Conservation (phyloP, 2,113 vertebrate genomes). For the Cebus imitator region DNA sequence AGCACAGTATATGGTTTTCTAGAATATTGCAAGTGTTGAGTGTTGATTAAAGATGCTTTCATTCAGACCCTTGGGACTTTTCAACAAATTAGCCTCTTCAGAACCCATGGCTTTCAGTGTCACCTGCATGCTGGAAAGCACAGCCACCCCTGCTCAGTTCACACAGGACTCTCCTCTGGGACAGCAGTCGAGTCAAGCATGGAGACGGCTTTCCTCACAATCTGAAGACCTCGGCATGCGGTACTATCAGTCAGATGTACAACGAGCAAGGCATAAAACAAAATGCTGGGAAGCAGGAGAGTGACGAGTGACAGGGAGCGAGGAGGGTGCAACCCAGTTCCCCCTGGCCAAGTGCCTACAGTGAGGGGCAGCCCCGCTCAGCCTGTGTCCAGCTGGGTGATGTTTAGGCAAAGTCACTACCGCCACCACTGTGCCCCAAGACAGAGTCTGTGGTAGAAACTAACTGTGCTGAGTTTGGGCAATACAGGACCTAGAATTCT, state of each 20-base stretch:
- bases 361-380: not conserved
- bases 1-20: constrained; percentile 35
- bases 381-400: not conserved
- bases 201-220: not conserved
- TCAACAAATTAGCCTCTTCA: not conserved
- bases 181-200: not conserved
- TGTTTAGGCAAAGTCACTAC: not conserved
- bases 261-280: not conserved
- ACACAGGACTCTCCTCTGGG: not conserved
- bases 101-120: not conserved
- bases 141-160: accelerated
- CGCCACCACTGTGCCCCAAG: not conserved
- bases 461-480: constrained; percentile 17
- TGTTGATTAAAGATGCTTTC: not conserved
- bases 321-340: not conserved
- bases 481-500: not conserved
- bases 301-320: not conserved
- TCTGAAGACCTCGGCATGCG: not conserved
- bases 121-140: not conserved
- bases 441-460: not conserved
- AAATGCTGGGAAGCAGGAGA: not conserved
- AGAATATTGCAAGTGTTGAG: not conserved
- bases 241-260: not conserved
- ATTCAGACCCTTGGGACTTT: not conserved
- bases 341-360: not conserved